These are phyloP conservation scores for Phalacrocorax brasilianus DNA, from an alignment of 2,113 vertebrate species.

Conservation along the genomic window DNA sequence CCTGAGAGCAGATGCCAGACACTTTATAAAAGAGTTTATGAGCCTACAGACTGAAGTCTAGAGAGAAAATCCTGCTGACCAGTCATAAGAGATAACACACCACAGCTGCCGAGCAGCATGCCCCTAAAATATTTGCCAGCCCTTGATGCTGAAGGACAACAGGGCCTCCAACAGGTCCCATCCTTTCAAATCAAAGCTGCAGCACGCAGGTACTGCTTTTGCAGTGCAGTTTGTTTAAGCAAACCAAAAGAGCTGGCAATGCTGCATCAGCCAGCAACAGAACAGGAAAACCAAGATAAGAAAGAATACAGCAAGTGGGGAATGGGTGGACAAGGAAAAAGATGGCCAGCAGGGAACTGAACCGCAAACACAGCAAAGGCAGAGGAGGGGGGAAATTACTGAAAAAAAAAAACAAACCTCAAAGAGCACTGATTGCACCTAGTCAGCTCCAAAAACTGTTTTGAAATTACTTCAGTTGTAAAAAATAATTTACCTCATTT, in stretches of 20 bases:
- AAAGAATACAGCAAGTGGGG: neutral
- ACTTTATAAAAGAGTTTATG: constrained; percentile 7
- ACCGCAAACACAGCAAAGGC: neutral
- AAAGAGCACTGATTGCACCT: neutral
- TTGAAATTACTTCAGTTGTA: neutral
- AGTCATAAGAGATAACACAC: neutral
- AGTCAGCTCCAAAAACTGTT: neutral
- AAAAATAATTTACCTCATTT: neutral
- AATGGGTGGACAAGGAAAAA: neutral
- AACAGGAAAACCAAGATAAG: neutral
- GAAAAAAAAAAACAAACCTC: neutral
- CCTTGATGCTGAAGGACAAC: neutral
- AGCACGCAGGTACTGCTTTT: neutral
- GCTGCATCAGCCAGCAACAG: neutral
- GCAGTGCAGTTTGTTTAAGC: neutral
- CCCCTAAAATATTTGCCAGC: constrained; percentile 20
- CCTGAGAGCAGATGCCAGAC: neutral
- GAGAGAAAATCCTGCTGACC: constrained; percentile 39
- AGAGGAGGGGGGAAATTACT: neutral
- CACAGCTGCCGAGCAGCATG: constrained; percentile 19
- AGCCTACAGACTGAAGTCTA: neutral
- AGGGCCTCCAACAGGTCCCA: neutral
- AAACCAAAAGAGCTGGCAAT: neutral
- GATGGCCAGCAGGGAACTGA: neutral
- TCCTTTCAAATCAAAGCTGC: neutral